Evolutionary conservation across 2,888 invertebrate genomes (phyloP).

Genomic region (Hemaris fuciformis): DNA sequence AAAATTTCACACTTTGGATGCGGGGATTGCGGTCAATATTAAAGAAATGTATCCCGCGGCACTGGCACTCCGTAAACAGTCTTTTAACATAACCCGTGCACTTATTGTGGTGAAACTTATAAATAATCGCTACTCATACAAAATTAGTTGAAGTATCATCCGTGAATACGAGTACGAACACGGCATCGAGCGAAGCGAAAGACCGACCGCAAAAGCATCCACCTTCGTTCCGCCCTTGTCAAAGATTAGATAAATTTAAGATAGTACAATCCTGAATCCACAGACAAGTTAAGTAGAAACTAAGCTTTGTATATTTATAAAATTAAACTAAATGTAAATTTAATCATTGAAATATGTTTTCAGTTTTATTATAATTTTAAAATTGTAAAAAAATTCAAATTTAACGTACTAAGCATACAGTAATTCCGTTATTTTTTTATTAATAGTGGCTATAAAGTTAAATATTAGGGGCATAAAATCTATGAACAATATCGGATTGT

Average conservation of each 20-base stretch:
- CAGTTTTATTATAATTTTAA: no score
- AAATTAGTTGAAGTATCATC: conserved; percentile 62
- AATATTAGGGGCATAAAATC: no score
- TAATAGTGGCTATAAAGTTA: no score
- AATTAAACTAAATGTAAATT: background rate
- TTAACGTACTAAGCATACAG: no score
- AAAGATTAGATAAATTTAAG: conserved; percentile 47
- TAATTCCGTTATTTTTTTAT: no score
- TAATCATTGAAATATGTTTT: no score
- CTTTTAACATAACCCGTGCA: conserved; percentile 57
- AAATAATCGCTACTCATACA: conserved; percentile 66
- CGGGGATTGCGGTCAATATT: conserved; percentile 52
- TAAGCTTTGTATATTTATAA: no score
- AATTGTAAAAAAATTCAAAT: no score
- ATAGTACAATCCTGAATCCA: conserved; percentile 13
- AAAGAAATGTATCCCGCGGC: conserved; percentile 53
- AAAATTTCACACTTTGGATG: conserved; percentile 57
- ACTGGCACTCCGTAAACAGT: conserved; percentile 56
- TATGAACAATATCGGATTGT: no score
- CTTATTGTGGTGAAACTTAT: conserved; percentile 44
- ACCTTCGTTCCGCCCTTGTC: conserved; percentile 58
- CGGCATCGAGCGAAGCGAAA: conserved; percentile 74
- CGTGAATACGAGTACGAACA: conserved; percentile 75
- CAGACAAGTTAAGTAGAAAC: background rate
- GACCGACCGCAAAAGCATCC: conserved; percentile 66